Percentiles rank a stretch among this genome's conserved stretches.
These are phyloP conservation scores for Rhagoletis zephyria DNA, from an alignment of 1,140 invertebrate species.

Conservation along the genomic window DNA sequence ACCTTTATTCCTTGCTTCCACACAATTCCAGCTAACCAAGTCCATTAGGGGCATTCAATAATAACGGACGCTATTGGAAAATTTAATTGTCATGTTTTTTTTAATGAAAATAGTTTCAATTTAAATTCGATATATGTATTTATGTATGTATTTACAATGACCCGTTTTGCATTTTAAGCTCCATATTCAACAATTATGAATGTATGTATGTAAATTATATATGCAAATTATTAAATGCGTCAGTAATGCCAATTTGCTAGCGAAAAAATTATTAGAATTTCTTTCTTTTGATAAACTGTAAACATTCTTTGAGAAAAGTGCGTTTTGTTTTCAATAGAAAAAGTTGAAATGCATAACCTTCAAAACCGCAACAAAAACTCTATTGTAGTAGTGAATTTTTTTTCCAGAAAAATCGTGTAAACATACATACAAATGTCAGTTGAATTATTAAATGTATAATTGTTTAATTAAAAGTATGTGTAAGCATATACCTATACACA, in stretches of 20 bases:
- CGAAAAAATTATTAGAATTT: too few species aligned
- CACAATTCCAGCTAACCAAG: not conserved
- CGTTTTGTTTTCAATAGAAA: not conserved
- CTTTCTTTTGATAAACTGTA: too few species aligned
- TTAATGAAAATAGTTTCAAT: conserved; percentile 23
- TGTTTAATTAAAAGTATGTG: conserved; percentile 5
- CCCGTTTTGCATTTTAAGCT: not conserved
- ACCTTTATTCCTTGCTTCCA: conserved; percentile 1
- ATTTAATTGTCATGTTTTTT: conserved; percentile 16
- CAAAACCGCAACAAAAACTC: not conserved
- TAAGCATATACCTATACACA: not conserved
- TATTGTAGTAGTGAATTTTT: not conserved
- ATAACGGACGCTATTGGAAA: not conserved
- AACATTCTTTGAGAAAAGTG: too few species aligned
- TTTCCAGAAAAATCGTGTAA: not conserved
- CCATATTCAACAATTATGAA: too few species aligned
- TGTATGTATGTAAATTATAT: not conserved
- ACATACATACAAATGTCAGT: not conserved
- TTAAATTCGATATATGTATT: conserved; percentile 1
- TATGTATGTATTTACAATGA: not conserved
- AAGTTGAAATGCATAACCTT: not conserved
- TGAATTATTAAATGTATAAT: conserved; percentile 35
- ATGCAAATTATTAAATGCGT: not conserved
- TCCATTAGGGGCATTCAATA: not conserved
- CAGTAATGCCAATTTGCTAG: too few species aligned